Conservation (phyloP, 2,797 vertebrate species). For the Myripristis jacobus region DNA sequence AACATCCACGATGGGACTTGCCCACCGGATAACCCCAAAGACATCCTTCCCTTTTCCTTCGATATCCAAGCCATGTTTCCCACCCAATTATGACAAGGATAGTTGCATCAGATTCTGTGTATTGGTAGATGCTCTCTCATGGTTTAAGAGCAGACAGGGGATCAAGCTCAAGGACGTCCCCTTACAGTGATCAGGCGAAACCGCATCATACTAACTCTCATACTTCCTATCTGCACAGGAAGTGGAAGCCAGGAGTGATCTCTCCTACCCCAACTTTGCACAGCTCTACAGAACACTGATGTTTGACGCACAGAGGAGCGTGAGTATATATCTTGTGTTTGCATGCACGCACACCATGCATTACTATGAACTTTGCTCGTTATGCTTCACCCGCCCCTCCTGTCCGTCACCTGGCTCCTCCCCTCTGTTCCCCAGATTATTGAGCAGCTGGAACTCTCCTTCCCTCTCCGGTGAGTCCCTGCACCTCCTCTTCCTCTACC, state of each 20-base stretch:
- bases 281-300: conserved; percentile 91
- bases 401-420: conserved; percentile 63
- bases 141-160: no score
- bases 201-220: neutral
- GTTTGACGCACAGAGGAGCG: conserved; percentile 89
- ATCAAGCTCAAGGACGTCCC: neutral
- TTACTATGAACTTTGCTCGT: conserved; percentile 52
- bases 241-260: conserved; percentile 86
- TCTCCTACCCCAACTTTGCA: conserved; percentile 86
- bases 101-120: no score
- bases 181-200: neutral
- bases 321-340: conserved; percentile 70
- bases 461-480: conserved; percentile 86
- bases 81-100: no score
- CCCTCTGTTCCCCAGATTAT: conserved; percentile 83
- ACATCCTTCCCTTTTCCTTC: no score
- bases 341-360: neutral
- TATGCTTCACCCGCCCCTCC: conserved; percentile 63
- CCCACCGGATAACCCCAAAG: no score
- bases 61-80: no score
- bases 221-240: conserved; percentile 79
- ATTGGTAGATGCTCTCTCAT: no score
- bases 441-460: conserved; percentile 90
- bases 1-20: no score
- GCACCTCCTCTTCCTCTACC: conserved; percentile 33